A percentile compares a stretch with the other conserved stretches of the same genome.
These are phyloP conservation scores for Coluber constrictor DNA, from an alignment of 2,797 vertebrate species.

Conservation along the genomic window DNA sequence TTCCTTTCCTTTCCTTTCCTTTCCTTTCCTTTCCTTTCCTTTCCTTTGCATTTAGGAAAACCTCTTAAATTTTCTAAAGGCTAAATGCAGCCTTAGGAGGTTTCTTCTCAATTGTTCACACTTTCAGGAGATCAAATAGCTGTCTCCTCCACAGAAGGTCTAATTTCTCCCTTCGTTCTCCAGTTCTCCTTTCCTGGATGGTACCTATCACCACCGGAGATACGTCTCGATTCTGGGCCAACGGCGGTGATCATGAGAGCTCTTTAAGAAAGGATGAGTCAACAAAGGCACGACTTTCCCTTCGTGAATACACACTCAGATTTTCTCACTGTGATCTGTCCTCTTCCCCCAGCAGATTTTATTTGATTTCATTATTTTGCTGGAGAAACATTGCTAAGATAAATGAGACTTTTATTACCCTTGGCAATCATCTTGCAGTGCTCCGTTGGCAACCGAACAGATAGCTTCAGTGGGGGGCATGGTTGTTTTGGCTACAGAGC, in stretches of 20 bases:
- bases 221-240: slow-evolving; percentile 18
- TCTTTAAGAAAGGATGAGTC: slow-evolving; percentile 42
- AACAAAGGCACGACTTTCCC: slow-evolving; percentile 37
- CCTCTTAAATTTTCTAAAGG: neutral
- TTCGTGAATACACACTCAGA: slow-evolving; percentile 38
- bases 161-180: neutral
- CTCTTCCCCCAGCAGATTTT: slow-evolving; percentile 10
- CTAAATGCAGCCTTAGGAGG: neutral
- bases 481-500: neutral
- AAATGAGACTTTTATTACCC: neutral
- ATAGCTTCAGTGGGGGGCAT: neutral
- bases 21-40: no score
- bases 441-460: neutral
- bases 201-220: neutral
- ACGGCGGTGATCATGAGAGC: slow-evolving; percentile 13
- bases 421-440: neutral
- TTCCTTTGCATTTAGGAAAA: neutral
- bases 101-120: neutral
- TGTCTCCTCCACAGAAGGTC: neutral
- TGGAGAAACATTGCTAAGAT: neutral
- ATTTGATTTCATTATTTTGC: slow-evolving; percentile 11
- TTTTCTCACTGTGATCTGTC: slow-evolving; percentile 23
- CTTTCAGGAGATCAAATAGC: neutral
- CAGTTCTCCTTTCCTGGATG: neutral
- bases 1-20: no score